Percentiles rank a stretch among this genome's conserved stretches.
Evolutionary conservation across 2,888 invertebrate species (phyloP).

Genomic region (Lepidonotus clava): DNA sequence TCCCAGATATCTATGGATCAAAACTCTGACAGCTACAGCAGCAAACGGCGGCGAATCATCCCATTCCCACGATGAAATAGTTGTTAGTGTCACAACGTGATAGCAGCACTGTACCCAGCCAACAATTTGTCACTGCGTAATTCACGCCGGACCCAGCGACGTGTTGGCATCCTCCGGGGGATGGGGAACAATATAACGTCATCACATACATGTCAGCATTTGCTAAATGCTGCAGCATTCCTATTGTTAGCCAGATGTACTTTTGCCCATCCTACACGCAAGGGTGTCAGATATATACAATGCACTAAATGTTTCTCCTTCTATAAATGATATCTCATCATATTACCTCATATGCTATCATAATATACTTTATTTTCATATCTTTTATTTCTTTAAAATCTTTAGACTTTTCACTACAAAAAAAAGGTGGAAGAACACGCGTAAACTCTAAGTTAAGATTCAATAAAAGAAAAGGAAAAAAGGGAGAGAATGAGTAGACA

Average conservation of each 20-base stretch:
- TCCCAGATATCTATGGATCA: conserved; percentile 13
- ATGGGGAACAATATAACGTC: background rate
- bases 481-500: too few relatives aligned
- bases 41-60: background rate
- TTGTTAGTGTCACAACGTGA: conserved; percentile 42
- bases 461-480: too few relatives aligned
- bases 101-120: background rate
- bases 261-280: background rate
- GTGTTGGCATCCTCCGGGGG: conserved; percentile 5
- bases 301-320: too few relatives aligned
- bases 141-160: background rate
- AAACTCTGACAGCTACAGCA: background rate
- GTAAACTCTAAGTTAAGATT: too few relatives aligned
- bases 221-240: background rate
- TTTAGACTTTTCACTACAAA: too few relatives aligned
- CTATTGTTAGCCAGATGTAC: background rate
- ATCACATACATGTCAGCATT: background rate
- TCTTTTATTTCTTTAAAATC: too few relatives aligned
- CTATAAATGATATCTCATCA: too few relatives aligned
- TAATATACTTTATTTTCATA: too few relatives aligned
- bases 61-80: conserved; percentile 16
- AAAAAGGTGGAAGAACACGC: too few relatives aligned
- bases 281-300: too few relatives aligned
- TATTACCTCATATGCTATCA: too few relatives aligned
- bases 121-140: conserved; percentile 23